Evolutionary conservation across 2,888 invertebrate species (phyloP).

Genomic region (Sturmia bella): DNA sequence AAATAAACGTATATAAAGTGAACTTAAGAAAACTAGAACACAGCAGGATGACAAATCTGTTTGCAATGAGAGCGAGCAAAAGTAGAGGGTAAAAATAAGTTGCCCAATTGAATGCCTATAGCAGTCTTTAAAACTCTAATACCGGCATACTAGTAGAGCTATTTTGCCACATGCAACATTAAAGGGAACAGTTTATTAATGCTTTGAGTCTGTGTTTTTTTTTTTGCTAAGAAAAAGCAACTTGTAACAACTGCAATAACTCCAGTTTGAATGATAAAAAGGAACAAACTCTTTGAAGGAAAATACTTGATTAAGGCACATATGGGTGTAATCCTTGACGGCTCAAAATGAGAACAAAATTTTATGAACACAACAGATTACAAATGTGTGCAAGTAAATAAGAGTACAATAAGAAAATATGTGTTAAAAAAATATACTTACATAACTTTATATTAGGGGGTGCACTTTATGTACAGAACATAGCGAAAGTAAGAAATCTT

Average conservation of each 20-base stretch:
- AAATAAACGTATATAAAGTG: no score
- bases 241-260: conserved; percentile 4
- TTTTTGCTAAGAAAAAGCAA: not conserved
- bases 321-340: conserved; percentile 59
- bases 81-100: conserved; percentile 13
- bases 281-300: conserved; percentile 40
- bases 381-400: conserved; percentile 40
- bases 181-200: conserved; percentile 29
- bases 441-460: no score
- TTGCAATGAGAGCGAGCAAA: conserved; percentile 20
- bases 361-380: conserved; percentile 56
- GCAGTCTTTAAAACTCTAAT: conserved; percentile 57
- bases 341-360: conserved; percentile 40
- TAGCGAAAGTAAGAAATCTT: no score
- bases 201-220: conserved; percentile 21
- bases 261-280: conserved; percentile 33
- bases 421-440: no score
- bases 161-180: conserved; percentile 29
- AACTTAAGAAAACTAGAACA: conserved; percentile 76
- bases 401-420: not conserved
- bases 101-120: conserved; percentile 59
- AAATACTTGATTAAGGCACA: conserved; percentile 3
- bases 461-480: no score
- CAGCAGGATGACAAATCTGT: conserved; percentile 79
- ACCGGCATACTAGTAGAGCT: conserved; percentile 17